Conservation (phyloP, 2,113 vertebrate genomes). For the Calonectris borealis region DNA sequence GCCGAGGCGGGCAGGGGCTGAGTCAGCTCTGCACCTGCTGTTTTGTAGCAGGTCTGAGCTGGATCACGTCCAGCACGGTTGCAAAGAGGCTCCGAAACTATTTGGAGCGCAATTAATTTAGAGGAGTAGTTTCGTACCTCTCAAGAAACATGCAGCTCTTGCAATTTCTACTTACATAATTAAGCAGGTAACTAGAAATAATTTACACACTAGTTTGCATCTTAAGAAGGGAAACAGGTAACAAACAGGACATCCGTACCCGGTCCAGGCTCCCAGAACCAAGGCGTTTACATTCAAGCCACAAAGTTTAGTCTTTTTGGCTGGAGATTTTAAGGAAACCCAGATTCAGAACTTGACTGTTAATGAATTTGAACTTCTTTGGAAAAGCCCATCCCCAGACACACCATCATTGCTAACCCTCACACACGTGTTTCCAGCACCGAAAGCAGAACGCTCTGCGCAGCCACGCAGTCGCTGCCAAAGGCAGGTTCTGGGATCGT, state of each 20-base stretch:
- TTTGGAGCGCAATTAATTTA: not conserved
- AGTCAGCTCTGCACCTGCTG: not conserved
- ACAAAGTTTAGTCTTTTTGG: not conserved
- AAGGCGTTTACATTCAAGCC: not conserved
- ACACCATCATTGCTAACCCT: not conserved
- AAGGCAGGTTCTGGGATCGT: not conserved
- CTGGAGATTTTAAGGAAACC: not conserved
- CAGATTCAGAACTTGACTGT: not conserved
- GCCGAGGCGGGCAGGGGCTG: fast-evolving
- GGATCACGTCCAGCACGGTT: not conserved
- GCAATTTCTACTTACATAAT: not conserved
- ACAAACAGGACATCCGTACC: not conserved
- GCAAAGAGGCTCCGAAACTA: not conserved
- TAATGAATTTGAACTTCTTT: not conserved
- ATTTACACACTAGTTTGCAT: not conserved
- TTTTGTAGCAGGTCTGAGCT: not conserved
- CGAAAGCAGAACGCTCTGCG: fast-evolving
- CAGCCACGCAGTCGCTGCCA: fast-evolving
- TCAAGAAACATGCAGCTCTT: not conserved
- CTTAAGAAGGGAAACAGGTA: not conserved
- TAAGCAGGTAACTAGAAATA: not conserved
- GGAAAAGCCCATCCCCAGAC: not conserved
- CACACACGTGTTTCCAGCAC: fast-evolving
- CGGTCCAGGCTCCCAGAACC: not conserved
- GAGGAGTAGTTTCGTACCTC: not conserved